Conservation (phyloP, 2,888 invertebrate genomes). For the Hyppa rectilinea region DNA sequence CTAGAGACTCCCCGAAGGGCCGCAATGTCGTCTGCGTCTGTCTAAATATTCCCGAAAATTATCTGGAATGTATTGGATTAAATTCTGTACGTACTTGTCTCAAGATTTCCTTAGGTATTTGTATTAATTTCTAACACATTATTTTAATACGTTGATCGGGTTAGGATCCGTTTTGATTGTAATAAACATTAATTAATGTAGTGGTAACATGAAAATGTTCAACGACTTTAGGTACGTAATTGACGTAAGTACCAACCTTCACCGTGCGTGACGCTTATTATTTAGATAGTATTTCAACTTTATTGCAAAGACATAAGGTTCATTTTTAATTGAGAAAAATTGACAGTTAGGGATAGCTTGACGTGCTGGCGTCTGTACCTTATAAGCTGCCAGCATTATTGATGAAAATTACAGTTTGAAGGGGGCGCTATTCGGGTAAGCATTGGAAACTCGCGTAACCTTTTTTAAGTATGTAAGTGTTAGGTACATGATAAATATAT, state of each 20-base stretch:
- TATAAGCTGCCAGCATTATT: too few relatives aligned
- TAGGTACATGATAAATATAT: too few relatives aligned
- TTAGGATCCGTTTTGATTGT: neutral
- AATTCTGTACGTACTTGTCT: conserved; percentile 35
- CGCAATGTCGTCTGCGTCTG: conserved; percentile 57
- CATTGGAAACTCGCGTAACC: neutral
- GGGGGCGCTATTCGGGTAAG: neutral
- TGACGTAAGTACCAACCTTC: neutral
- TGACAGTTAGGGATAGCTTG: too few relatives aligned
- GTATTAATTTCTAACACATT: conserved; percentile 14
- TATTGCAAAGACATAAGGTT: too few relatives aligned
- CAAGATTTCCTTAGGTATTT: conserved; percentile 8
- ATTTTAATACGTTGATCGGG: neutral
- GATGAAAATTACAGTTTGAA: neutral
- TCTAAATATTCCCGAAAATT: conserved; percentile 64
- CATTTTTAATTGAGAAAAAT: too few relatives aligned
- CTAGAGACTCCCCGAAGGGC: conserved; percentile 48
- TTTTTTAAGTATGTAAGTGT: neutral
- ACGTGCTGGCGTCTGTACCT: too few relatives aligned
- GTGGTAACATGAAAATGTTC: neutral
- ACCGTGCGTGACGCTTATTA: neutral
- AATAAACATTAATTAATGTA: neutral
- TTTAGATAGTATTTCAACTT: too few relatives aligned
- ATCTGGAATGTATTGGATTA: conserved; percentile 55
- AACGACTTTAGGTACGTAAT: neutral